phyloP scores from a whole-genome alignment of 2,113 vertebrate species.

The Upupa epops region DNA sequence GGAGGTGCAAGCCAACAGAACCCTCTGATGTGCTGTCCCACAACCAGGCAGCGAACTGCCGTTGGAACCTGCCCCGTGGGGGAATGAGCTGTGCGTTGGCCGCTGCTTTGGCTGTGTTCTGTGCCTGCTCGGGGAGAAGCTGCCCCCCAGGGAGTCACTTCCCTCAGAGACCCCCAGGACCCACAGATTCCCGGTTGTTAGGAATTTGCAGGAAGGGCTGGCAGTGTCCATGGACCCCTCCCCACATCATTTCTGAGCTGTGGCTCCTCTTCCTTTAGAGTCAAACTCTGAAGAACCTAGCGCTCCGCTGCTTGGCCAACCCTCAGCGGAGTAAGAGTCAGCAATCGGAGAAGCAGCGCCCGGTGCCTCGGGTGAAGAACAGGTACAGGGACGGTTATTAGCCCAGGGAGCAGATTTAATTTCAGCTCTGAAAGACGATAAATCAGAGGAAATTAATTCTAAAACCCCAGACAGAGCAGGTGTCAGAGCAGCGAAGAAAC shows the following conservation, averaged over 20 bases:
- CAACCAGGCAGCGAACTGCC: background rate
- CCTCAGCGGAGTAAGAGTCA: too few relatives aligned
- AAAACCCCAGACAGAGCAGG: background rate
- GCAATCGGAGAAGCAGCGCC: constrained; percentile 27
- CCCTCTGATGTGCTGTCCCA: background rate
- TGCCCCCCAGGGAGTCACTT: background rate
- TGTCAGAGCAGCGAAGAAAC: background rate
- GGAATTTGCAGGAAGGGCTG: background rate
- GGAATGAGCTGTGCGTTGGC: background rate
- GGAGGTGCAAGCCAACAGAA: background rate
- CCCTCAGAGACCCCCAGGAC: background rate
- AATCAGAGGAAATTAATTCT: background rate
- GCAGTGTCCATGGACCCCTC: background rate
- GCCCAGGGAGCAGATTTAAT: background rate
- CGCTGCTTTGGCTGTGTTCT: background rate
- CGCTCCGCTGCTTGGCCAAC: too few relatives aligned
- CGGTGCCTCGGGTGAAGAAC: constrained; percentile 40
- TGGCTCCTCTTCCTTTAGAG: too few relatives aligned
- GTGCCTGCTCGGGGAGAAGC: background rate
- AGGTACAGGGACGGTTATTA: constrained; percentile 15
- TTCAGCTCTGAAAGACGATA: constrained; percentile 10
- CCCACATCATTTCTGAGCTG: too few relatives aligned
- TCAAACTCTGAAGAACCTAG: too few relatives aligned
- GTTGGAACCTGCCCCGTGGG: background rate
- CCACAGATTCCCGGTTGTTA: background rate